Base-by-base conservation (phyloP, 2,797 vertebrate species). In the Chloroceryle amazona region DNA sequence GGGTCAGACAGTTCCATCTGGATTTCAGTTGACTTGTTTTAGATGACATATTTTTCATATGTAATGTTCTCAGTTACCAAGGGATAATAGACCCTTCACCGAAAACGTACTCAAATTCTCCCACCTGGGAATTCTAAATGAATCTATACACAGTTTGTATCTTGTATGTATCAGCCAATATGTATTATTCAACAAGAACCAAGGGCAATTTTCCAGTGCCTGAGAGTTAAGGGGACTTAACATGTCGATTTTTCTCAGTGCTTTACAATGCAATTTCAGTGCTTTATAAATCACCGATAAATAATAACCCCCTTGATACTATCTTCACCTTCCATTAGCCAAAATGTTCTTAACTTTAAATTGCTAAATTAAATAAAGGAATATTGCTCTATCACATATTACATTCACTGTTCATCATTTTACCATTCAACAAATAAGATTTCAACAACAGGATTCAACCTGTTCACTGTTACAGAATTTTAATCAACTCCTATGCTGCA, bases 281-380 rank as follows among this genome's bases (percentile, higher is more conserved):
- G 52, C 28, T 35, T 11, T 31, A 89, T 80, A 95, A 93, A 95
- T 94, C 67, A 73, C 33, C 1, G 0, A 81, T 76, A 93, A 95
- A 96, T 75, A 94, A 95, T 84, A 91, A 81, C 25, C 42, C 52
- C 51, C 39, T 81, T 86, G 88, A 83, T 63, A 61, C 31, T 82
- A 86, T 73, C 85, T 92, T 94, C 80, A 86, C 47, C 81, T 98
- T 91, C 71, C 58, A 94, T 86, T 83, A 94, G 86, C 41, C 70
- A 93, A 94, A 93, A 79, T 81, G 68, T 83, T 88, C 87, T 61
- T 76, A 92, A 84, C 72, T 84, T 95, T n/a, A 81, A 90, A 96
- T 46, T 84, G 78, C 57, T 83, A 96, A 89, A 95, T 82, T 92
- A 95, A 90, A 60, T 92, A 90, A 95, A 93, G 83, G 72, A 73